Conservation (phyloP, 1,140 invertebrate species). For the Laupala kohalensis region DNA sequence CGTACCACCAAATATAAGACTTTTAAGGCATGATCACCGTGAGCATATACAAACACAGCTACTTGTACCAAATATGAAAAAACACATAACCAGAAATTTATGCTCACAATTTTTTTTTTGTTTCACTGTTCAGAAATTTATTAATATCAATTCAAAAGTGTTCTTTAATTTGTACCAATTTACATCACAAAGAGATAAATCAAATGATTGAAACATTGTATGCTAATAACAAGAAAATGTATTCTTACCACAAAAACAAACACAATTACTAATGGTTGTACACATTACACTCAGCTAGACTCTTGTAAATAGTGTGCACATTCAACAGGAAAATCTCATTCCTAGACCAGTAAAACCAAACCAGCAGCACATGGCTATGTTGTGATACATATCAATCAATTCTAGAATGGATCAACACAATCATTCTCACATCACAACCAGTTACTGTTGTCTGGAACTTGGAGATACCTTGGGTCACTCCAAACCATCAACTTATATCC, state of each 20-base stretch:
- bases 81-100: constrained; percentile 14
- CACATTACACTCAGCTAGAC: not conserved
- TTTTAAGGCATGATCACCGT: constrained; percentile 14
- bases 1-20: constrained; percentile 13
- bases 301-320: not conserved
- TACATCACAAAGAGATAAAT: constrained; percentile 6
- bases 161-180: constrained; percentile 4
- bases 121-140: constrained; percentile 1
- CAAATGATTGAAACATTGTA: constrained; percentile 5
- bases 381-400: not conserved
- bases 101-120: constrained; percentile 8
- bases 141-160: constrained; percentile 10
- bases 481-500: not conserved
- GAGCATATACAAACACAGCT: constrained; percentile 13
- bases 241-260: not conserved
- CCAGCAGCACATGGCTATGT: not conserved
- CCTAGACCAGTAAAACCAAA: not conserved
- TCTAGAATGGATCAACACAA: not conserved
- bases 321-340: not conserved
- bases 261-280: not conserved
- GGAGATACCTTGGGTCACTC: not conserved
- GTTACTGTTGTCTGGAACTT: not conserved
- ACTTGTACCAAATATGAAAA: constrained; percentile 14
- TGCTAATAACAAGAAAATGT: constrained; percentile 11
- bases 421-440: not conserved